Conservation (phyloP, 2,888 invertebrate species). For the Lithosia quadra region DNA sequence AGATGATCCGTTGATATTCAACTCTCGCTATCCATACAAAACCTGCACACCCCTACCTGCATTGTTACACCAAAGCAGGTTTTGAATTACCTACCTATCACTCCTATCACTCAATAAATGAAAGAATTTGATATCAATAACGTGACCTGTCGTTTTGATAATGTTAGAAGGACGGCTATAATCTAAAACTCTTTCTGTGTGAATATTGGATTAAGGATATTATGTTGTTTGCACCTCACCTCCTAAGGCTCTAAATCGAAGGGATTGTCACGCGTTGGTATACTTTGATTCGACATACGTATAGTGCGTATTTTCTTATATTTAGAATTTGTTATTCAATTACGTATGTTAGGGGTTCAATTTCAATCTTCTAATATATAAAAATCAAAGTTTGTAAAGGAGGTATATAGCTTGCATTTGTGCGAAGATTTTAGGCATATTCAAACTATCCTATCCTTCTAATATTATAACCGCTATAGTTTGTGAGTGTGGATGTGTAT, state of each 20-base stretch:
- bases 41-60: too few species aligned
- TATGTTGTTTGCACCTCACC: slow-evolving; percentile 20
- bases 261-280: slow-evolving; percentile 28
- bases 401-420: too few species aligned
- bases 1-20: too few species aligned
- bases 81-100: too few species aligned
- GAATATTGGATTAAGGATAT: slow-evolving; percentile 14
- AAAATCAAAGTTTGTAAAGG: background rate
- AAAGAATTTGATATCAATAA: background rate
- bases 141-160: background rate
- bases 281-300: background rate
- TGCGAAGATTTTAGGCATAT: too few species aligned
- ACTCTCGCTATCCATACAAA: too few species aligned
- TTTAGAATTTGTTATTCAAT: background rate
- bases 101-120: background rate
- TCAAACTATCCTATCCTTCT: too few species aligned
- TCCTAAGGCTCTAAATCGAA: slow-evolving; percentile 28
- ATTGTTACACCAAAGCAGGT: too few species aligned
- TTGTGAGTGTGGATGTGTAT: too few species aligned
- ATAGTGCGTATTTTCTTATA: background rate
- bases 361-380: background rate
- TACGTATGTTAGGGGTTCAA: background rate
- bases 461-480: too few species aligned
- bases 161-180: background rate
- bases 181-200: slow-evolving; percentile 6